Conservation (phyloP, 1,140 invertebrate genomes). For the Trichoplusia ni region DNA sequence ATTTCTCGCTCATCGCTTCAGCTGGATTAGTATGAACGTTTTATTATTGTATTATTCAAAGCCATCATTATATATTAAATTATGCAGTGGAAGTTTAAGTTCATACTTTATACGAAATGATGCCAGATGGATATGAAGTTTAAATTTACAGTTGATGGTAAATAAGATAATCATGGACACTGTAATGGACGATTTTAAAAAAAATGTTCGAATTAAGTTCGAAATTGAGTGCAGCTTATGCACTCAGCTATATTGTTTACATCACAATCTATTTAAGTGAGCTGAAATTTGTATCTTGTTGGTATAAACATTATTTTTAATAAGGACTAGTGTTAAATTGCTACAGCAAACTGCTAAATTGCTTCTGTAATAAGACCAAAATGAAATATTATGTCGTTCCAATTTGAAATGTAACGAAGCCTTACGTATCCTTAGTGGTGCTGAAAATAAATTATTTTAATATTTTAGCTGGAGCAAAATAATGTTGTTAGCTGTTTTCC, state of each 20-base stretch:
- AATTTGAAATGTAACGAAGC: slow-evolving; percentile 36
- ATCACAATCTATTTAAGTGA: too few relatives aligned
- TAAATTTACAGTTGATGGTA: too few relatives aligned
- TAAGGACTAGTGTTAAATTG: neutral
- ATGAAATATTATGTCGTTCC: slow-evolving; percentile 34
- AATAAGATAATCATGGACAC: too few relatives aligned
- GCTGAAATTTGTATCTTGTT: too few relatives aligned
- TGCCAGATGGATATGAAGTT: too few relatives aligned
- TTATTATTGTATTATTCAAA: slow-evolving; percentile 40
- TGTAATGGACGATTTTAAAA: too few relatives aligned
- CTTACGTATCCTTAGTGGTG: slow-evolving; percentile 47
- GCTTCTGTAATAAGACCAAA: slow-evolving; percentile 19
- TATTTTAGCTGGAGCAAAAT: slow-evolving; percentile 74
- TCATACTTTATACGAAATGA: too few relatives aligned
- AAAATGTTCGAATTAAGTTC: too few relatives aligned
- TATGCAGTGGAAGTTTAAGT: neutral
- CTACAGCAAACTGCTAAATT: slow-evolving; percentile 10
- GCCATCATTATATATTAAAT: slow-evolving; percentile 23
- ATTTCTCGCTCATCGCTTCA: slow-evolving; percentile 45
- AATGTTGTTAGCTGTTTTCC: slow-evolving; percentile 76
- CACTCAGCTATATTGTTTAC: too few relatives aligned
- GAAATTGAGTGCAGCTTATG: too few relatives aligned
- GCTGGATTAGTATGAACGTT: slow-evolving; percentile 42
- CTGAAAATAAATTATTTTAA: slow-evolving; percentile 77
- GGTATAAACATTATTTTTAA: too few relatives aligned